Evolutionary conservation across 1,140 invertebrate genomes (phyloP).

Genomic region (Hypothenemus hampei): DNA sequence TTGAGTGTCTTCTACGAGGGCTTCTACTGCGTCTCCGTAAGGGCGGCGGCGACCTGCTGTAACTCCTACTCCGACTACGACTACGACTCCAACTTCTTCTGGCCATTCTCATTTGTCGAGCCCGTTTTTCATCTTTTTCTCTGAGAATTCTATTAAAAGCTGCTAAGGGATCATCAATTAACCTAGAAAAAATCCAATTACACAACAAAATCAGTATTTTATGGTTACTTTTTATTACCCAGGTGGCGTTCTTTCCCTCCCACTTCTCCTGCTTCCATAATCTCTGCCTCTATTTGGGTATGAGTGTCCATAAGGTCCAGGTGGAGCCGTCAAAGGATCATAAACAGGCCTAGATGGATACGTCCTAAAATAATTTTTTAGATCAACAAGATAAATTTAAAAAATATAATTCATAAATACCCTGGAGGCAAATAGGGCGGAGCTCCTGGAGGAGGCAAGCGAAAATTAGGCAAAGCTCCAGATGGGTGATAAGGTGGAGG

Average conservation of each 20-base stretch:
- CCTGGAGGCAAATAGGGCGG: constrained; percentile 37
- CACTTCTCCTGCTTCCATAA: constrained; percentile 41
- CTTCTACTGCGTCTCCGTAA: constrained; percentile 31
- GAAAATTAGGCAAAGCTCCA: constrained; percentile 40
- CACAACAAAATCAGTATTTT: background rate
- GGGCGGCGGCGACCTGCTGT: constrained; percentile 44
- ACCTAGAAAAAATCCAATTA: constrained; percentile 45
- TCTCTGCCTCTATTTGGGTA: constrained; percentile 43
- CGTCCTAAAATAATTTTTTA: constrained; percentile 22
- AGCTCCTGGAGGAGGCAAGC: constrained; percentile 38
- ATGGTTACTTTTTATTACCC: constrained; percentile 32
- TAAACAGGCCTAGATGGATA: constrained; percentile 38
- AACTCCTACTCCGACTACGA: constrained; percentile 49
- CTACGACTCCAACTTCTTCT: constrained; percentile 46
- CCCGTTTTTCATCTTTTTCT: constrained; percentile 73
- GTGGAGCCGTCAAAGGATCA: constrained; percentile 36
- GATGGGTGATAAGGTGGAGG: constrained; percentile 28
- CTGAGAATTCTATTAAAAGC: constrained; percentile 79
- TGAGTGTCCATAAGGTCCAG: constrained; percentile 29
- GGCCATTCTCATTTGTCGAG: constrained; percentile 56
- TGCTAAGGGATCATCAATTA: constrained; percentile 77
- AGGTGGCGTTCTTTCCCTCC: constrained; percentile 42
- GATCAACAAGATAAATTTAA: background rate
- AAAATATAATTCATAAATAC: background rate
- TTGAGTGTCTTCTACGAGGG: constrained; percentile 40